phyloP scores from a whole-genome alignment of 1,140 invertebrate species.

The Brachionus sp. region DNA sequence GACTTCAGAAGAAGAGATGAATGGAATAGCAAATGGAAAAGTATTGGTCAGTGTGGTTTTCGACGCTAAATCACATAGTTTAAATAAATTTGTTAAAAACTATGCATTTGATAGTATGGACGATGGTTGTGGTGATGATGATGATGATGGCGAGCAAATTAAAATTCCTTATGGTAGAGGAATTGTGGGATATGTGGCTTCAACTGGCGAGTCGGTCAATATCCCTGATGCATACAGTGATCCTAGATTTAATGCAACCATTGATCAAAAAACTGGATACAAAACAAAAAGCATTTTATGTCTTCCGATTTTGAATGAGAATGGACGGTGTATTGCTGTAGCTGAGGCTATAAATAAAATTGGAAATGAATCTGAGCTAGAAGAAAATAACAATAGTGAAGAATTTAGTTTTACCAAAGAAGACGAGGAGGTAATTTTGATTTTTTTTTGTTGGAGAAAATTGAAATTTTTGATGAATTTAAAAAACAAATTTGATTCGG shows the following conservation, averaged over 20 bases:
- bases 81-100: not conserved
- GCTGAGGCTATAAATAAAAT: conserved; percentile 92
- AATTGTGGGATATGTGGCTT: conserved; percentile 86
- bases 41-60: conserved; percentile 86
- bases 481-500: not conserved
- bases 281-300: conserved; percentile 83
- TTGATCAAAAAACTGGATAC: conserved; percentile 85
- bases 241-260: conserved; percentile 75
- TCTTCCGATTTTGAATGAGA: conserved; percentile 91
- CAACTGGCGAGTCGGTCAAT: conserved; percentile 84
- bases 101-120: conserved; percentile 65
- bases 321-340: conserved; percentile 90
- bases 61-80: conserved; percentile 69
- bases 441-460: too few species aligned
- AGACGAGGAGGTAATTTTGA: conserved; percentile 32
- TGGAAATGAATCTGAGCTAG: conserved; percentile 53
- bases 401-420: conserved; percentile 63
- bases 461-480: not conserved
- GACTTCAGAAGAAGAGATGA: not conserved
- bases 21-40: conserved; percentile 43
- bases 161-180: conserved; percentile 75
- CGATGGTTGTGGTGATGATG: conserved; percentile 77
- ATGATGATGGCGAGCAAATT: conserved; percentile 75
- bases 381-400: conserved; percentile 66
- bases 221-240: conserved; percentile 87